phyloP scores from a whole-genome alignment of 2,113 vertebrate species.

The Pogonocichla stellata region DNA sequence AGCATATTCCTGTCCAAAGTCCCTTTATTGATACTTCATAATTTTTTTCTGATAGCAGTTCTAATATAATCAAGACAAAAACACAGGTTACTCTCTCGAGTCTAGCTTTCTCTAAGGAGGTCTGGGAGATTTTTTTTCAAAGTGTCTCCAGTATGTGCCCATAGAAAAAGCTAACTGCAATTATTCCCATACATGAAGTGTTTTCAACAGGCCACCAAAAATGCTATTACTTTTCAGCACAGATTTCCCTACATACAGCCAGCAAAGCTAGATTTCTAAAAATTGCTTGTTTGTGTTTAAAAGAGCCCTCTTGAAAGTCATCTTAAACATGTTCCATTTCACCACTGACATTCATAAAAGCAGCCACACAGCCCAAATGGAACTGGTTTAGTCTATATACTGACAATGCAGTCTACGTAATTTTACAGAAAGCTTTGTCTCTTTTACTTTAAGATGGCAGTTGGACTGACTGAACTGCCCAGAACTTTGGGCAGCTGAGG shows the following conservation, averaged over 20 bases:
- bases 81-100: background rate
- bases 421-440: background rate
- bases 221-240: background rate
- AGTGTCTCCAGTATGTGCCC: background rate
- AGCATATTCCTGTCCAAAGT: background rate
- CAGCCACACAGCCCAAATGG: background rate
- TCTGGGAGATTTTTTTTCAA: background rate
- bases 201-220: background rate
- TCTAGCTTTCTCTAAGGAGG: background rate
- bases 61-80: background rate
- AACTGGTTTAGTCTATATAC: background rate
- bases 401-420: background rate
- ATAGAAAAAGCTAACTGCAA: background rate
- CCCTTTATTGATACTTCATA: background rate
- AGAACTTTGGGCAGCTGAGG: background rate
- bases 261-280: background rate
- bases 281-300: rapidly evolving
- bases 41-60: background rate
- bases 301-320: background rate
- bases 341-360: background rate
- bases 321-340: background rate
- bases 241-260: background rate
- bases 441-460: background rate
- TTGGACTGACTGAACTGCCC: background rate
- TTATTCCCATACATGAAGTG: background rate